These are phyloP conservation scores for Hiodon alosoides DNA, from an alignment of 2,113 vertebrate genomes.

Conservation along the genomic window DNA sequence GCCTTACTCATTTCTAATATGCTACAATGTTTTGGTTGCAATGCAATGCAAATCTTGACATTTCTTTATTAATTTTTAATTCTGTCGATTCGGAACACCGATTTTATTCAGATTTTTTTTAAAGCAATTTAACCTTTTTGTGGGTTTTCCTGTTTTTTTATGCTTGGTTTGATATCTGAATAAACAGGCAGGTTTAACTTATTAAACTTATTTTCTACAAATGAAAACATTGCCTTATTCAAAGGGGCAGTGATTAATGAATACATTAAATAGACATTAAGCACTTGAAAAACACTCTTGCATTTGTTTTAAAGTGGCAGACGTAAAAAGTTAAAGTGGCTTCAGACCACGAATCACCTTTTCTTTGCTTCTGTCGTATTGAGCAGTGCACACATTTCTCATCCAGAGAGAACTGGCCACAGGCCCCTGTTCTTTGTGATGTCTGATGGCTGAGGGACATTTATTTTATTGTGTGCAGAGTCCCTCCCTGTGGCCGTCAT, in stretches of 20 bases:
- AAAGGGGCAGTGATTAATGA: constrained; percentile 59
- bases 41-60: too few species aligned
- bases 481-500: constrained; percentile 93
- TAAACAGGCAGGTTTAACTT: constrained; percentile 25
- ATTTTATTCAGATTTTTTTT: too few species aligned
- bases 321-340: constrained; percentile 46
- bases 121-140: background rate
- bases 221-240: constrained; percentile 51
- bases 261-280: constrained; percentile 57
- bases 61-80: too few species aligned
- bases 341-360: constrained; percentile 29
- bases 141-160: background rate
- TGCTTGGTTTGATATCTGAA: constrained; percentile 31
- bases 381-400: constrained; percentile 26
- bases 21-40: too few species aligned
- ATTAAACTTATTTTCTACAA: constrained; percentile 39
- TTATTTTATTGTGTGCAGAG: constrained; percentile 66
- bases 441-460: constrained; percentile 36
- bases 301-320: constrained; percentile 44
- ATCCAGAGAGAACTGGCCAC: background rate
- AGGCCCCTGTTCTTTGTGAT: background rate
- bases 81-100: too few species aligned
- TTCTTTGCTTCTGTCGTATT: constrained; percentile 44
- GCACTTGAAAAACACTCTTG: constrained; percentile 40
- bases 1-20: too few species aligned